Evolutionary conservation across 2,113 vertebrate species (phyloP).

Genomic region (Hystrix cristata): DNA sequence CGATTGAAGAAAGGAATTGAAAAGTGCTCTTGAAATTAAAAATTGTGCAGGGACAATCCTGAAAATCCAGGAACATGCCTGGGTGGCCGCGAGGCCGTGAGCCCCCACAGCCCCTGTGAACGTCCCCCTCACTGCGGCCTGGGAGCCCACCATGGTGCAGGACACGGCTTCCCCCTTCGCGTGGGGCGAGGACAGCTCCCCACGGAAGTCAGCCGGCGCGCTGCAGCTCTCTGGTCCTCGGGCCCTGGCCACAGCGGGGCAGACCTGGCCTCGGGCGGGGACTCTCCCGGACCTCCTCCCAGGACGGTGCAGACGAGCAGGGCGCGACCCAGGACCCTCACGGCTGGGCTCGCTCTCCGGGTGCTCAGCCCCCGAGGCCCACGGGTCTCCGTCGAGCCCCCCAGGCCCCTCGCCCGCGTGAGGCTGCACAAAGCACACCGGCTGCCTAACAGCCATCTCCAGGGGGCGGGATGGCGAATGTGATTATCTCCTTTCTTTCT

Average conservation of each 20-base stretch:
- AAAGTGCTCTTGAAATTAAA: background rate
- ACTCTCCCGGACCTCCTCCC: background rate
- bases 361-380: background rate
- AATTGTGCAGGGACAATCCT: background rate
- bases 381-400: accelerated
- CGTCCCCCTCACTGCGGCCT: no score
- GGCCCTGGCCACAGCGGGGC: accelerated
- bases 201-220: background rate
- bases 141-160: accelerated
- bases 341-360: accelerated
- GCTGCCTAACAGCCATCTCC: background rate
- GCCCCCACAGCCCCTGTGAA: background rate
- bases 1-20: background rate
- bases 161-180: accelerated
- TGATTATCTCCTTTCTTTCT: constrained; percentile 75
- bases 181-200: background rate
- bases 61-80: no score
- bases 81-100: accelerated
- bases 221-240: background rate
- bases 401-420: background rate
- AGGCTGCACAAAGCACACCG: background rate
- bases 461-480: constrained; percentile 49
- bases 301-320: accelerated
- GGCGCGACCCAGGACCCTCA: accelerated
- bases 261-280: no score